Percentiles rank a stretch among this genome's conserved stretches.
Evolutionary conservation across 2,797 vertebrate species (phyloP).

Genomic region (Oreortyx pictus): DNA sequence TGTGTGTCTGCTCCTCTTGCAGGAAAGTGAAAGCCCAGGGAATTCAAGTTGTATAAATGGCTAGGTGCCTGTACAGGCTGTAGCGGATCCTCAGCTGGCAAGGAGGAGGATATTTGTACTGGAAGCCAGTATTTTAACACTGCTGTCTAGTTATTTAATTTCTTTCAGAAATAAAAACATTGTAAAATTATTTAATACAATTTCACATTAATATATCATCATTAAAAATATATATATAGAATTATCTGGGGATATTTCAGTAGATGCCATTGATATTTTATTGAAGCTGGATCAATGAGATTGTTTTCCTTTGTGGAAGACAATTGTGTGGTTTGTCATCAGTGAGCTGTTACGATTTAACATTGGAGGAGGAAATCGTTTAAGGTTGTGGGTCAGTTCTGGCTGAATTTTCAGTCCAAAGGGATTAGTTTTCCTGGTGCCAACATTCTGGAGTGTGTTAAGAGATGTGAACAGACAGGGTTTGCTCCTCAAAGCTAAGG

Average conservation of each 20-base stretch:
- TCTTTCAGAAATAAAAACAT: slow-evolving; percentile 44
- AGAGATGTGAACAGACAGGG: not conserved
- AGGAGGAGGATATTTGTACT: slow-evolving; percentile 43
- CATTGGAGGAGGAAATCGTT: not conserved
- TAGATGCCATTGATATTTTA: not conserved
- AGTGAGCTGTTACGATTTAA: not conserved
- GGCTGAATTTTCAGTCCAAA: not conserved
- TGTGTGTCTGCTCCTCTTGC: not conserved
- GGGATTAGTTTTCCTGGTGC: not conserved
- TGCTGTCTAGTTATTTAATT: slow-evolving; percentile 40
- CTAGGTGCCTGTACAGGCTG: slow-evolving; percentile 19
- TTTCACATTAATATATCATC: not conserved
- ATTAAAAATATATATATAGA: not conserved
- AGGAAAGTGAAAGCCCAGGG: slow-evolving; percentile 4
- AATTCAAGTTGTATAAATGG: slow-evolving; percentile 6
- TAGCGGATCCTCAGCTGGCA: slow-evolving; percentile 27
- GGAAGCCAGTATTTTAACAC: slow-evolving; percentile 15
- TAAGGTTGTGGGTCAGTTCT: not conserved
- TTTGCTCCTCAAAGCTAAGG: not conserved
- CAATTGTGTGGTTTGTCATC: not conserved
- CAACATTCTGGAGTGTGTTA: not conserved
- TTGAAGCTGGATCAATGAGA: not conserved
- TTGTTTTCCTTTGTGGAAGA: not conserved
- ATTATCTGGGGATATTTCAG: not conserved
- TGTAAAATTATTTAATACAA: slow-evolving; percentile 25